Evolutionary conservation across 2,113 vertebrate genomes (phyloP).

Genomic region (Dipodomys stephensi): DNA sequence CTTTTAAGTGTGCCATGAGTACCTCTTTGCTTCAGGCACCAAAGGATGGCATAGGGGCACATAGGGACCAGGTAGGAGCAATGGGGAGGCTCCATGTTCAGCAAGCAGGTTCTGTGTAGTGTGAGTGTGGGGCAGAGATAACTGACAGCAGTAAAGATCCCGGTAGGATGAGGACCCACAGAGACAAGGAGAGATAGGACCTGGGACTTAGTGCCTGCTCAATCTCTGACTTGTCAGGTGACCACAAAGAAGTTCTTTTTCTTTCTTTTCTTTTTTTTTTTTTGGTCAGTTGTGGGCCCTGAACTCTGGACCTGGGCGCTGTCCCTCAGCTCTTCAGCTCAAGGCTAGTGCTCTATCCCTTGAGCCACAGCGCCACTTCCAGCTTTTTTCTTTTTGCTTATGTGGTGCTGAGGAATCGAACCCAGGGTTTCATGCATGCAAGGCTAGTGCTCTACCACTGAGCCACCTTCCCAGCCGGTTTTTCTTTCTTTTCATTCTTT

Average conservation of each 20-base stretch:
- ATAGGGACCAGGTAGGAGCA: background rate
- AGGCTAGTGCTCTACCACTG: too few relatives aligned
- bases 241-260: background rate
- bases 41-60: conserved; percentile 51
- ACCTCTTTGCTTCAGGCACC: conserved; percentile 58
- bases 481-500: too few relatives aligned
- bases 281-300: too few relatives aligned
- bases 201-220: background rate
- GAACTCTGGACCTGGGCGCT: too few relatives aligned
- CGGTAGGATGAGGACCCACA: background rate
- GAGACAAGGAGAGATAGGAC: background rate
- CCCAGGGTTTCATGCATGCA: too few relatives aligned
- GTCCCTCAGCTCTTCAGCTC: too few relatives aligned
- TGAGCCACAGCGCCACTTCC: too few relatives aligned
- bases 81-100: background rate
- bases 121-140: background rate
- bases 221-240: background rate
- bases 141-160: background rate
- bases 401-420: too few relatives aligned
- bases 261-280: too few relatives aligned
- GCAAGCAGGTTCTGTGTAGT: background rate
- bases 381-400: too few relatives aligned
- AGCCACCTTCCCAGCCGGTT: too few relatives aligned
- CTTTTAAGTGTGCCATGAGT: conserved; percentile 79
- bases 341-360: too few relatives aligned